Base-by-base conservation (phyloP, 2,888 invertebrate genomes). In the Perdita meconis region DNA sequence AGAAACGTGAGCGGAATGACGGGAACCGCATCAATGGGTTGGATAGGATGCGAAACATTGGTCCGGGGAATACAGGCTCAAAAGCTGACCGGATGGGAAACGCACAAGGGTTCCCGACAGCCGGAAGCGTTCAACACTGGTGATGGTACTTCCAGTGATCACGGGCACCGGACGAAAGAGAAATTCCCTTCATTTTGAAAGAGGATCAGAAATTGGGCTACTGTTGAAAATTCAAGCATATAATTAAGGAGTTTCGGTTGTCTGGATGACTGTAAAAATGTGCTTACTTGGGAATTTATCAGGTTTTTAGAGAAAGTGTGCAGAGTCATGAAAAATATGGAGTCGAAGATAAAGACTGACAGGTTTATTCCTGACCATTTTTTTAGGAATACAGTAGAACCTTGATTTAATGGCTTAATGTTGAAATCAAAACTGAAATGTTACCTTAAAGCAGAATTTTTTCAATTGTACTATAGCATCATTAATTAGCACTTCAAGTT, bases 1-100 rank as follows among this genome's bases (percentile, higher is more conserved):
- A 44, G 30, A 38, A 59, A 51, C 34, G 60, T 26, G 76, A 70
- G 12, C 4, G 30, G 26, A 22, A 47, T 13, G 51, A 12, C 16
- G 24, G 40, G 60, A 59, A 60, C 34, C 47, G 60, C 51, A 57
- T 64, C 53, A 72, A 67, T 50, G 60, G 57, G 5, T 51, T 57
- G 74, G 71, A 82, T 77, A 73, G 78, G 78, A 81, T 75, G 69
- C 75, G 68, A 81, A 53, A 55, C 68, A 73, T 82, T 72, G 85
- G 75, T 73, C 81, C 80, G 61, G 69, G 55, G 81, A 66, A 72
- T 65, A 51, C 57, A 51, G 56, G 34, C 60, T 83, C 65, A 75
- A 80, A 82, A 72, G 84, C 68, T 78, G 76, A 82, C 84, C 86
- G 85, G 86, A 85, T 80, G 86, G 16, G 70, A 80, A 66, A 22